These are phyloP conservation scores for Hylomyscus alleni DNA, from an alignment of 2,797 vertebrate genomes.

Conservation along the genomic window DNA sequence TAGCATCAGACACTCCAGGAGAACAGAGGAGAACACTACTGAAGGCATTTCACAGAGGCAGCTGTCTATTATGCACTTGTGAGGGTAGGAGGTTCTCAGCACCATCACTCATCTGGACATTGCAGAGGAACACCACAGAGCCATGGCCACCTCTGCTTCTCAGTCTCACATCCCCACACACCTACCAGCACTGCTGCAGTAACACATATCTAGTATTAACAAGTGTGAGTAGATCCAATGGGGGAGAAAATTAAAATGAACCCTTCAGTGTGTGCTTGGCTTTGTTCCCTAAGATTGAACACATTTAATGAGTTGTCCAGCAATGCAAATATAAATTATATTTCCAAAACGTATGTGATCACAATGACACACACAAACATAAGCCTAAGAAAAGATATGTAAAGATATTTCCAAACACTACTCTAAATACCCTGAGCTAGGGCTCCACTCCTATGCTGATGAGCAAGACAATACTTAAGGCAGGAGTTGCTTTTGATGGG, in stretches of 20 bases:
- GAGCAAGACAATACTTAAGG: neutral
- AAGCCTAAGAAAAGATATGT: neutral
- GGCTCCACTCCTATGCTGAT: neutral
- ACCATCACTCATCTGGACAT: neutral
- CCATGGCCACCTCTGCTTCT: neutral
- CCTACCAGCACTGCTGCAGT: neutral
- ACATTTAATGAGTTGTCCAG: neutral
- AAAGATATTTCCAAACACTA: neutral
- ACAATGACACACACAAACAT: neutral
- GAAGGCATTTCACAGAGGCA: no score
- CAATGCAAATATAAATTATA: no score
- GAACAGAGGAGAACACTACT: neutral
- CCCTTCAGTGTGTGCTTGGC: neutral
- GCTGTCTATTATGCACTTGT: neutral
- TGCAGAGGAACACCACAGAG: neutral
- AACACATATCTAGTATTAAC: neutral
- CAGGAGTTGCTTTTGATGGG: neutral
- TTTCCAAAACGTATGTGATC: neutral
- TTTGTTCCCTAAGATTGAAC: neutral
- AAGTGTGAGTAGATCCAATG: neutral
- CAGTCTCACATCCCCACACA: neutral
- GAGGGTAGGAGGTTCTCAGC: neutral
- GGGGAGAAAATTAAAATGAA: neutral
- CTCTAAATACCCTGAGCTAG: no score
- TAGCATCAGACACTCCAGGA: neutral